Evolutionary conservation across 2,113 vertebrate genomes (phyloP).

Genomic region (Nansenia antarctica): DNA sequence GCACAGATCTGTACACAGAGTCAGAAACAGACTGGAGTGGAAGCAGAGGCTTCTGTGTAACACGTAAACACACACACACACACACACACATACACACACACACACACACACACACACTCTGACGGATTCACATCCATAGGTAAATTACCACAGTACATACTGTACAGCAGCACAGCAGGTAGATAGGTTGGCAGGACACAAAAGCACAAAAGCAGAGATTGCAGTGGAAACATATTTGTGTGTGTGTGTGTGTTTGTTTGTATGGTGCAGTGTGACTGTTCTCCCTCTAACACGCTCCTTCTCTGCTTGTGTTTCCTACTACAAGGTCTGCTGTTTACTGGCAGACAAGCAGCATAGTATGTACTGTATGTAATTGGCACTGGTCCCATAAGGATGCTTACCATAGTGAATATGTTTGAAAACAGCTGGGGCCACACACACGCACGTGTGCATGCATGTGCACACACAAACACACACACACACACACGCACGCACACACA

Average conservation of each 20-base stretch:
- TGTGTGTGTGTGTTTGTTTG: neutral
- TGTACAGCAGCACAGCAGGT: neutral
- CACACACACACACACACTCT: constrained; percentile 4
- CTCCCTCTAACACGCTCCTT: neutral
- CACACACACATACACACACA: constrained; percentile 5
- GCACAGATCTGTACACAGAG: neutral
- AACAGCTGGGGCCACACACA: neutral
- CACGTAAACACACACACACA: no score
- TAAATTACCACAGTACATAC: neutral
- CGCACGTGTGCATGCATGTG: no score
- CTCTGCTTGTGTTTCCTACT: neutral
- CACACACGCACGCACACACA: neutral
- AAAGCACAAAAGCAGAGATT: neutral
- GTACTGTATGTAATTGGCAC: neutral
- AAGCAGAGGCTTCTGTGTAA: neutral
- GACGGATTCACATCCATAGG: neutral
- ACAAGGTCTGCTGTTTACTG: neutral
- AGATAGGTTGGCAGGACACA: neutral
- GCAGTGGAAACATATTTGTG: neutral
- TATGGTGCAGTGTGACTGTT: neutral
- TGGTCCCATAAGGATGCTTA: neutral
- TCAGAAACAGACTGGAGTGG: neutral
- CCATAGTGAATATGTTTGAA: neutral
- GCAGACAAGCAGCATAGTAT: neutral
- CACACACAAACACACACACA: no score